Conservation (phyloP, 2,113 vertebrate genomes). For the Australoheros scitulus region DNA sequence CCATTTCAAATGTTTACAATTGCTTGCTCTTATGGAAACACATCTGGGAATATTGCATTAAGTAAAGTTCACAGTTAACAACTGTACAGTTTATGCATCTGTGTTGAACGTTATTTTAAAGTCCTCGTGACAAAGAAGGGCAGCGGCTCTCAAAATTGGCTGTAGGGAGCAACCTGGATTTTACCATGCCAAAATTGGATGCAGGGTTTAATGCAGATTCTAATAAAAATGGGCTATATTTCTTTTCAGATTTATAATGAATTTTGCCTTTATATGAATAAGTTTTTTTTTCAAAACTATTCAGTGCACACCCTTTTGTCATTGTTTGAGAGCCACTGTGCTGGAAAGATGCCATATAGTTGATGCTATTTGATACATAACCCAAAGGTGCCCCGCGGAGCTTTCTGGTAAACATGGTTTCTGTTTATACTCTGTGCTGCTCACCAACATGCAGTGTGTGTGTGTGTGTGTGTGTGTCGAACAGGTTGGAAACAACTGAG, state of each 20-base stretch:
- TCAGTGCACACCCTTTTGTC: background rate
- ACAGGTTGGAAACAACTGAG: background rate
- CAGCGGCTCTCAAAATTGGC: constrained; percentile 13
- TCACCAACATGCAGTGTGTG: background rate
- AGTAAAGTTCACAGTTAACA: constrained; percentile 70
- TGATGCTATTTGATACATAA: constrained; percentile 5
- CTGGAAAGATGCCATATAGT: background rate
- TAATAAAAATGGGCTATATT: background rate
- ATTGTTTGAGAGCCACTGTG: constrained; percentile 15
- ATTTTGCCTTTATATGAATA: background rate
- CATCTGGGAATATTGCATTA: constrained; percentile 64
- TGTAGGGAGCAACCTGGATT: background rate
- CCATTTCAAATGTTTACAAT: constrained; percentile 77
- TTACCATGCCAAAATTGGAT: background rate
- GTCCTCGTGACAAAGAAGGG: background rate
- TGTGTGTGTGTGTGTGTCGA: background rate
- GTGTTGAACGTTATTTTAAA: constrained; percentile 28
- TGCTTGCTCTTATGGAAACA: constrained; percentile 68
- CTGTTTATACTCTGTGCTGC: background rate
- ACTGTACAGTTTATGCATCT: constrained; percentile 33
- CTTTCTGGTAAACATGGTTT: background rate
- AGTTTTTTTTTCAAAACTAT: background rate
- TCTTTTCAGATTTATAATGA: background rate
- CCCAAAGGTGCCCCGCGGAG: constrained; percentile 22
- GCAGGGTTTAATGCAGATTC: background rate